Percentiles rank a stretch among this genome's conserved stretches.
phyloP scores from a whole-genome alignment of 2,888 invertebrate species.

The Meliscaeva auricollis region DNA sequence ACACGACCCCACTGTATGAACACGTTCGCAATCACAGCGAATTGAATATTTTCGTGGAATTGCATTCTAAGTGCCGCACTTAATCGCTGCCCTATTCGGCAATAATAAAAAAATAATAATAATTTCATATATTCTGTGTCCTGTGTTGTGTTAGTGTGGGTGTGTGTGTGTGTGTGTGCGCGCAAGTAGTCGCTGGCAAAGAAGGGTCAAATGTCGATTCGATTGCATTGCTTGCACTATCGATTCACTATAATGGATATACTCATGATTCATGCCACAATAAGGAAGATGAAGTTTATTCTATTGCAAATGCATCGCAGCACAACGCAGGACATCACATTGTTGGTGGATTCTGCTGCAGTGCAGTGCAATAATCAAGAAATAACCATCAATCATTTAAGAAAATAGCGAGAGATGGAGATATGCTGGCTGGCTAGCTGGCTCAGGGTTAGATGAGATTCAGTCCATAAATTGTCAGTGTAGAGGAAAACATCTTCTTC shows the following conservation, averaged over 20 bases:
- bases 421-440: neutral
- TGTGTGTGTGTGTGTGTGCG: neutral
- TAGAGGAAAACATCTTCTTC: slow-evolving; percentile 66
- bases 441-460: slow-evolving; percentile 48
- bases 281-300: slow-evolving; percentile 8
- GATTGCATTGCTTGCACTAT: slow-evolving; percentile 39
- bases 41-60: slow-evolving; percentile 72
- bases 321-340: neutral
- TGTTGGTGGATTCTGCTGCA: neutral
- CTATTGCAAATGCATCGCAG: neutral
- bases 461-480: slow-evolving; percentile 73
- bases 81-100: slow-evolving; percentile 70
- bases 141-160: neutral
- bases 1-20: neutral
- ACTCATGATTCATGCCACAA: slow-evolving; percentile 23
- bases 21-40: slow-evolving; percentile 35
- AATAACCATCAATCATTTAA: slow-evolving; percentile 73
- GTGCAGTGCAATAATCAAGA: slow-evolving; percentile 64
- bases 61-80: slow-evolving; percentile 75
- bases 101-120: slow-evolving; percentile 39
- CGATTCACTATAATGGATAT: too few species aligned
- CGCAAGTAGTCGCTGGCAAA: neutral
- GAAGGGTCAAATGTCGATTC: slow-evolving; percentile 68
- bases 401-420: slow-evolving; percentile 39
- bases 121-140: slow-evolving; percentile 3